Evolutionary conservation across 2,888 invertebrate species (phyloP), one percentile per base, ranked within the genome.

Genomic region (Oxytorus armatus): DNA sequence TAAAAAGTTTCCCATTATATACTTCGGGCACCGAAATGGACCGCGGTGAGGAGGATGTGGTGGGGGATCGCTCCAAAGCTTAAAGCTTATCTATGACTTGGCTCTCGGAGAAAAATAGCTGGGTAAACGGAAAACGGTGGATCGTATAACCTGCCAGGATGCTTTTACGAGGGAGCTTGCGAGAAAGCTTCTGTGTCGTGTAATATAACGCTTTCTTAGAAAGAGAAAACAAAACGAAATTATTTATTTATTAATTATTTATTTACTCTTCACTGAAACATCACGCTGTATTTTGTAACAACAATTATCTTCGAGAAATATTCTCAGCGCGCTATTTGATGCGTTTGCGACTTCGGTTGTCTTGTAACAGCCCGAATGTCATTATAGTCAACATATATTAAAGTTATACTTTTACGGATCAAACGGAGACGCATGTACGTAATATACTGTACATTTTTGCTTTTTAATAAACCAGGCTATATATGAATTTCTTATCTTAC

Each of bases 91-190:
- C 80, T 74, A 74, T 74, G 80, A 77, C 80, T 81, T 81, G 77
- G 80, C 80, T 81, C 80, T 65, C 42, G 72, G 63, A 75, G 74
- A 81, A 81, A 81, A 81, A 81, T 81, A 77, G 80, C 80, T 74
- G 77, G 77, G 80, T 81, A 81, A 81, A 81, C 80, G 80, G 80
- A 81, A 81, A 81, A 81, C 77, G 73, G 77, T 74, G 77, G 80
- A 69, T 81, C 77, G 77, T 77, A 80, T 80, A 80, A 80, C 77
- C 77, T 73, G 68, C 76, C 77, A 55, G 63, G 68, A 63, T 68
- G 53, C 80, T 77, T 80, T 80, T 80, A 80, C 77, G 80, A 77
- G 76, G 39, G 16, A 53, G 55, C 55, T 55, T 42, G 72, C 55
- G 63, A 53, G 53, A 51, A 78, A 74, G 66, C 55, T 66, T 65